Evolutionary conservation across 92 coral and sea anemone species (phyloP), one percentile per base, ranked within the genome.

Genomic region (Zoanthus solanderi): DNA sequence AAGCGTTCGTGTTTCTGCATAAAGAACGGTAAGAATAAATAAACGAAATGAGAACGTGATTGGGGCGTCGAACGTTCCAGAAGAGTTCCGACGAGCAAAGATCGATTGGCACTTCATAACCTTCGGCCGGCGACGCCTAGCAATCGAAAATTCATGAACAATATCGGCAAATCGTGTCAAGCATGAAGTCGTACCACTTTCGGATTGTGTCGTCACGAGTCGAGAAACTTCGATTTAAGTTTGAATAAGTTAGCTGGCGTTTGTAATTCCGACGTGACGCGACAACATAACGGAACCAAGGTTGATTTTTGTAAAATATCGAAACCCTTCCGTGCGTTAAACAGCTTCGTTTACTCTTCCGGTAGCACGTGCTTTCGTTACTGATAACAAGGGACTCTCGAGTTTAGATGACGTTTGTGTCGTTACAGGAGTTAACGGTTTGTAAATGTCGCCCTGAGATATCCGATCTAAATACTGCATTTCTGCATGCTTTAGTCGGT

Each of bases 161-260:
- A 60, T 57, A 58, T 65, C 32, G n/a, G 9, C 65, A 0, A 13
- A 7, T 37, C 54, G 61, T 31, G 75, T 65, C 85, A 46, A 28
- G 85, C 75, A 30, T 80, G 37, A 28, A 66, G 17, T 47, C 60
- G 74, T 53, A 44, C 32, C 29, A 34, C 30, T 30, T 63, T 30
- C 72, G 72, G 85, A 77, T 10, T 9, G n/a, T 8, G 9, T 66
- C 85, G 85, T 47, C 54, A 23, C 85, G 53, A 28, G 29, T 66
- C 85, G 85, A 81, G 85, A 81, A 48, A 66, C 61, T 81, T 81
- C 85, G 46, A 18, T 58, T 48, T 29, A 37, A 56, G 52, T 44
- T 48, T 71, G 63, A 3, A 71, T 29, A 18, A 29, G 8, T 12
- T 42, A 37, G 37, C 31, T 58, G 42, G 16, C 44, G 11, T 47